phyloP scores from a whole-genome alignment of 2,113 vertebrate species.

The Phalacrocorax aristotelis region DNA sequence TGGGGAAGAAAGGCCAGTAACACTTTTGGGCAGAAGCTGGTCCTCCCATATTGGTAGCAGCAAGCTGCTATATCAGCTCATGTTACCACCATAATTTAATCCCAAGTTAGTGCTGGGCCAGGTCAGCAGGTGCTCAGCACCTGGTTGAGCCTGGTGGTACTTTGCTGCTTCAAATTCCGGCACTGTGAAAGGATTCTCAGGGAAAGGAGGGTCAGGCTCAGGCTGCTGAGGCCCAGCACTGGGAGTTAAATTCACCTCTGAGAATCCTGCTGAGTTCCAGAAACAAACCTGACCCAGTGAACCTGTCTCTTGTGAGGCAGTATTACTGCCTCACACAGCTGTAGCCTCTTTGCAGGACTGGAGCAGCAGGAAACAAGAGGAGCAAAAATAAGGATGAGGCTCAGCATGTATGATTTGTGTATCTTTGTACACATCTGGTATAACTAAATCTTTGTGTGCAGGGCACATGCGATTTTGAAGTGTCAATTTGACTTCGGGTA shows the following conservation, averaged over 20 bases:
- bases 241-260: not conserved
- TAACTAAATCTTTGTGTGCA: not conserved
- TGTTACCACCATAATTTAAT: not conserved
- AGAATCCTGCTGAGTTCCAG: not conserved
- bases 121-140: not conserved
- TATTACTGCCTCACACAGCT: not conserved
- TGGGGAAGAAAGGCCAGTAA: not conserved
- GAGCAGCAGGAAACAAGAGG: not conserved
- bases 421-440: not conserved
- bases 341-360: not conserved
- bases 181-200: not conserved
- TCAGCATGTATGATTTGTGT: not conserved
- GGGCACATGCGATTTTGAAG: constrained; percentile 6
- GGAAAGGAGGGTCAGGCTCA: not conserved
- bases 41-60: not conserved
- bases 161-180: not conserved
- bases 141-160: not conserved
- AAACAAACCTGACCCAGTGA: not conserved
- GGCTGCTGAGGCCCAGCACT: fast-evolving
- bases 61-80: not conserved
- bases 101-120: not conserved
- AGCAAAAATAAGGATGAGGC: not conserved
- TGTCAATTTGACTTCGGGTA: constrained; percentile 45
- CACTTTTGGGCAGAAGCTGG: not conserved
- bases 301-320: not conserved